phyloP scores from a whole-genome alignment of 2,888 invertebrate species.

The Eilema griseolum region DNA sequence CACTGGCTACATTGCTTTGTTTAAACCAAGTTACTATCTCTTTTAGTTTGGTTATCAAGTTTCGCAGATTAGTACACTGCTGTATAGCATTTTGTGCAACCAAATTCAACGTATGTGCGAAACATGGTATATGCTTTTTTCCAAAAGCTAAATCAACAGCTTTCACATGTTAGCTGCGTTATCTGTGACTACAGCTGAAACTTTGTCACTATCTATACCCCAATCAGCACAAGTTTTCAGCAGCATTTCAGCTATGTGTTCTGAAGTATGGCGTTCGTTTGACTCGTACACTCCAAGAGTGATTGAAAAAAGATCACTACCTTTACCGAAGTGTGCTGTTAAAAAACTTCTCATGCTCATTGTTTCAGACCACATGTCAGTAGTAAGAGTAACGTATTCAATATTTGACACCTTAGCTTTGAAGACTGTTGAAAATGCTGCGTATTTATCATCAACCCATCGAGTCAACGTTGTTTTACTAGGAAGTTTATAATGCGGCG shows the following conservation, averaged over 20 bases:
- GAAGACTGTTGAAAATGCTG: constrained; percentile 26
- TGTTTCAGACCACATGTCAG: constrained; percentile 55
- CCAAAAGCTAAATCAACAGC: constrained; percentile 45
- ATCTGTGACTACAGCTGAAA: constrained; percentile 3
- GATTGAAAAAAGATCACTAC: constrained; percentile 9
- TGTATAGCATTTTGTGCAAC: constrained; percentile 19
- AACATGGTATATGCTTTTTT: constrained; percentile 32
- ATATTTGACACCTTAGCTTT: constrained; percentile 25
- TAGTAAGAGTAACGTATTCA: constrained; percentile 38
- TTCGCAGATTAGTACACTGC: constrained; percentile 9
- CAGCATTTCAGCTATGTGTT: neutral
- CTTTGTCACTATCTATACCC: neutral
- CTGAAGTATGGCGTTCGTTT: neutral
- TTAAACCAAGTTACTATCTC: no score
- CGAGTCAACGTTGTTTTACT: constrained; percentile 33
- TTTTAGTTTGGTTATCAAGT: no score
- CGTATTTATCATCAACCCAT: constrained; percentile 51
- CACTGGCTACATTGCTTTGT: no score
- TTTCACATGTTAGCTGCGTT: constrained; percentile 2
- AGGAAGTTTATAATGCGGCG: constrained; percentile 43
- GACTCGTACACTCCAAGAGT: neutral
- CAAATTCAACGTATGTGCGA: constrained; percentile 21
- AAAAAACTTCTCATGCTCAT: constrained; percentile 46
- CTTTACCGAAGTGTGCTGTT: constrained; percentile 19
- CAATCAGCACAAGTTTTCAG: neutral